Percentiles rank a stretch among this genome's conserved stretches.
Evolutionary conservation across 2,888 invertebrate species (phyloP).

Genomic region (Caenorhabditis macrosperma): DNA sequence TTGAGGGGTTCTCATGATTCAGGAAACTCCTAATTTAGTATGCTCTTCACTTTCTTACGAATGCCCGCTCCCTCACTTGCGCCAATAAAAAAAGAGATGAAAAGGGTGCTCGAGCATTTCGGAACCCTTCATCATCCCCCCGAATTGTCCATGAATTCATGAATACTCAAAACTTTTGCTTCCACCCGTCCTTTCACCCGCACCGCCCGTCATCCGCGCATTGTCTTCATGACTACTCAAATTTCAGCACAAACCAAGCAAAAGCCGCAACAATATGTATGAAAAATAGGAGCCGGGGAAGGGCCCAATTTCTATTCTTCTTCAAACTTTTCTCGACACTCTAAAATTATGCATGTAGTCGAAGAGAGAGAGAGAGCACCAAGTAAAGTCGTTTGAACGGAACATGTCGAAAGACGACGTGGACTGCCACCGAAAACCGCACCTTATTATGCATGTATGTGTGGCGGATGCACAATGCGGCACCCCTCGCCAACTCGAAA

Average conservation of each 20-base stretch:
- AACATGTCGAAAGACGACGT: slow-evolving; percentile 41
- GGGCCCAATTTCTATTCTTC: slow-evolving; percentile 4
- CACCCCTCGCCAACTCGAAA: slow-evolving; percentile 40
- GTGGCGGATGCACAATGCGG: slow-evolving; percentile 55
- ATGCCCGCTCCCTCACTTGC: not conserved
- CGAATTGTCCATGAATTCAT: slow-evolving; percentile 47
- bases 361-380: slow-evolving; percentile 23
- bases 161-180: slow-evolving; percentile 55
- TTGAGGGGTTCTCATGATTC: too few species aligned
- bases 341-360: slow-evolving; percentile 60
- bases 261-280: slow-evolving; percentile 51
- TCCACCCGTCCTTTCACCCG: slow-evolving; percentile 29
- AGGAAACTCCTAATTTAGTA: slow-evolving; percentile 25
- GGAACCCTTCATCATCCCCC: slow-evolving; percentile 56
- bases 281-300: slow-evolving; percentile 43
- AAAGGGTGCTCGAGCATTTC: slow-evolving; percentile 47
- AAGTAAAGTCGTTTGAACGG: slow-evolving; percentile 57
- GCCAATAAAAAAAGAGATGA: slow-evolving; percentile 16
- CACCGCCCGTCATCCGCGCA: slow-evolving; percentile 2
- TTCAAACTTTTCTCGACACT: slow-evolving; percentile 29
- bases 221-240: slow-evolving; percentile 57
- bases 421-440: slow-evolving; percentile 45
- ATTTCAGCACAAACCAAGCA: slow-evolving; percentile 40
- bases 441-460: slow-evolving; percentile 63
- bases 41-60: slow-evolving; percentile 37